Percentiles rank a stretch among this genome's conserved stretches.
Conservation (phyloP, 2,888 invertebrate species). For the Apodemia duryi region DNA sequence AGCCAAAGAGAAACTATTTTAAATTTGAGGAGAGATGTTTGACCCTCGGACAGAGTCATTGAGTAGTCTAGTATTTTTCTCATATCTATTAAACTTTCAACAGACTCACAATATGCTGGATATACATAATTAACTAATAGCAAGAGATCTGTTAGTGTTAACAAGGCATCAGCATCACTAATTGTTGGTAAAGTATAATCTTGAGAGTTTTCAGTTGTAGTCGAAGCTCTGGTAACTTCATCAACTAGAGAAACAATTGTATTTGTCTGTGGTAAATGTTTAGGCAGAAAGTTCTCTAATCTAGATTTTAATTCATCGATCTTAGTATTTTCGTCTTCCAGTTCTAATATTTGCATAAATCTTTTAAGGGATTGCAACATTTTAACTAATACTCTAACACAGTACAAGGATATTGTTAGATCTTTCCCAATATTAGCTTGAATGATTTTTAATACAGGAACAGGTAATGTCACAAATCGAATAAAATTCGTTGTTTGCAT, state of each 20-base stretch:
- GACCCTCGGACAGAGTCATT: constrained; percentile 43
- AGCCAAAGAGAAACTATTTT: constrained; percentile 69
- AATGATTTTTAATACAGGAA: constrained; percentile 67
- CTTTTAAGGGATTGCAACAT: constrained; percentile 73
- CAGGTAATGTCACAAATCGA: constrained; percentile 69
- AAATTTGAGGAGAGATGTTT: constrained; percentile 58
- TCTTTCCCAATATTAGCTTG: constrained; percentile 55
- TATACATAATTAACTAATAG: constrained; percentile 63
- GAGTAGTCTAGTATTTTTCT: constrained; percentile 61
- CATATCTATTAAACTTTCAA: constrained; percentile 67
- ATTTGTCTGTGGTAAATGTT: constrained; percentile 61
- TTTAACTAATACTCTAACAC: constrained; percentile 74
- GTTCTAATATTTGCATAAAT: constrained; percentile 73
- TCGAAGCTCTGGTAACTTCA: constrained; percentile 42
- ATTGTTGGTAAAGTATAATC: constrained; percentile 55
- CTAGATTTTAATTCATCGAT: constrained; percentile 55
- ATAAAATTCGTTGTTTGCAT: constrained; percentile 76
- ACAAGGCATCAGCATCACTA: constrained; percentile 51
- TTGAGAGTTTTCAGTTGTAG: constrained; percentile 37
- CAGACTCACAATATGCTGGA: constrained; percentile 63
- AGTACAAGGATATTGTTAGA: constrained; percentile 61
- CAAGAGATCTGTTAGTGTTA: constrained; percentile 57
- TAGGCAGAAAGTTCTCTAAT: constrained; percentile 65
- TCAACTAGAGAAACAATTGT: constrained; percentile 54
- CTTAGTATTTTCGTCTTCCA: constrained; percentile 43